These are phyloP conservation scores for Philopedon plagiatum DNA, from an alignment of 2,888 invertebrate species.

Conservation along the genomic window DNA sequence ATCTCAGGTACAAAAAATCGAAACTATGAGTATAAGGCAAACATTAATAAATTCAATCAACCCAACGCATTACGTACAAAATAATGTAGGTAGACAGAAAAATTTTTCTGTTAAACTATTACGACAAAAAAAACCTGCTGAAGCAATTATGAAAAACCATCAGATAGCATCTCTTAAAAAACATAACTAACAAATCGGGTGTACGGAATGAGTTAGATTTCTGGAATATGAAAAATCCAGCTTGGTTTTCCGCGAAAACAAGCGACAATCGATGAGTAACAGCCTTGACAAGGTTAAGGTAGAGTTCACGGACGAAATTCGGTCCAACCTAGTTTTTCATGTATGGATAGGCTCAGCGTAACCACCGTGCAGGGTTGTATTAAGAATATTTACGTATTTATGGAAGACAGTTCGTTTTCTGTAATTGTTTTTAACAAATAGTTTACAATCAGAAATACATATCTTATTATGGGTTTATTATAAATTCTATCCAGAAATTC, in stretches of 20 bases:
- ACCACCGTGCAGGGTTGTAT: background rate
- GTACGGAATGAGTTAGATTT: constrained; percentile 21
- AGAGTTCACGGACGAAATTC: constrained; percentile 36
- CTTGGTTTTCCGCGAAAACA: constrained; percentile 34
- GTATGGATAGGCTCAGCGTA: background rate
- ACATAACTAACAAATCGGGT: background rate
- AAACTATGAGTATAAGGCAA: too few species aligned
- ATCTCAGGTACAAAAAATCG: too few species aligned
- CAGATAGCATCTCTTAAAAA: background rate
- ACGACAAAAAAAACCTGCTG: background rate
- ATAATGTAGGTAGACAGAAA: background rate
- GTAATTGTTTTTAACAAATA: too few species aligned
- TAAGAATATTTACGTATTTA: background rate
- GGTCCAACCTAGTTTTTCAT: constrained; percentile 16
- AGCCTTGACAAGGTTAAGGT: constrained; percentile 39
- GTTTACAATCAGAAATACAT: too few species aligned
- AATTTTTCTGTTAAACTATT: background rate
- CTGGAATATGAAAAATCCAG: constrained; percentile 36
- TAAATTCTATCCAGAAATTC: too few species aligned
- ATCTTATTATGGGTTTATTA: too few species aligned
- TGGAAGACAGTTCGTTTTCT: too few species aligned
- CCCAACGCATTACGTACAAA: background rate
- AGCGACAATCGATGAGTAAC: constrained; percentile 38
- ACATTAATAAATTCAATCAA: too few species aligned
- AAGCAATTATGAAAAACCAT: background rate